A percentile compares a stretch with the other conserved stretches of the same genome.
Conservation (phyloP, 1,140 invertebrate genomes). For the Calliphora vicina region DNA sequence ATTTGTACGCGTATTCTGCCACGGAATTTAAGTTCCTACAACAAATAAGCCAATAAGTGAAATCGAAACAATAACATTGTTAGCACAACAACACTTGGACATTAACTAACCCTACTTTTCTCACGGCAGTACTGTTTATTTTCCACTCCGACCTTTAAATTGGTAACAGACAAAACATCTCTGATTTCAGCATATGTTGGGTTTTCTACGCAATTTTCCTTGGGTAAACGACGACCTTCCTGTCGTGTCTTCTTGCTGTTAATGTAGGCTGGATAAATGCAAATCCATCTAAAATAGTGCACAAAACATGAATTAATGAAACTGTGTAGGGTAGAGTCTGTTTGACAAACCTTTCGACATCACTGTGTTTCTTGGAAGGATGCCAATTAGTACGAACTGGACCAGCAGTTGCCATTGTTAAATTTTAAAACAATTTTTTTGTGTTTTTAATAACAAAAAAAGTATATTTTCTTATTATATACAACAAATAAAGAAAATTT, state of each 20-base stretch:
- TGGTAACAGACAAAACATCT: slow-evolving; percentile 85
- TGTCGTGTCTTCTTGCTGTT: slow-evolving; percentile 92
- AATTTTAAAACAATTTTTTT: slow-evolving; percentile 6
- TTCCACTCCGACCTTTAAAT: slow-evolving; percentile 88
- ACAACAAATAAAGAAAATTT: slow-evolving; percentile 10
- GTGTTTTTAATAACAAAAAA: neutral
- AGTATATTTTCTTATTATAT: slow-evolving; percentile 11
- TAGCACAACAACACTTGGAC: neutral
- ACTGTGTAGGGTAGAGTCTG: neutral
- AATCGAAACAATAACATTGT: neutral
- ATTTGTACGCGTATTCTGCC: slow-evolving; percentile 92
- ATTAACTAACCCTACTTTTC: slow-evolving; percentile 74
- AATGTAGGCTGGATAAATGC: slow-evolving; percentile 95
- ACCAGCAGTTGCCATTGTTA: slow-evolving; percentile 58
- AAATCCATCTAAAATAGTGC: slow-evolving; percentile 83
- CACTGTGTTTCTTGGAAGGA: slow-evolving; percentile 75
- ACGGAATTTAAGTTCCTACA: slow-evolving; percentile 76
- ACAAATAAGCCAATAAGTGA: neutral
- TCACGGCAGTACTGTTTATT: slow-evolving; percentile 95
- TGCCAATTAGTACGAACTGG: slow-evolving; percentile 65
- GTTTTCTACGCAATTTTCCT: slow-evolving; percentile 90
- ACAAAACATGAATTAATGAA: neutral
- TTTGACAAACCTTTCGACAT: slow-evolving; percentile 62
- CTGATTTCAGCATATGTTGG: slow-evolving; percentile 93
- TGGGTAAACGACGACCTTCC: slow-evolving; percentile 84